A percentile compares a stretch with the other conserved stretches of the same genome.
phyloP scores from a whole-genome alignment of 2,888 invertebrate species.

The Noctua janthe region DNA sequence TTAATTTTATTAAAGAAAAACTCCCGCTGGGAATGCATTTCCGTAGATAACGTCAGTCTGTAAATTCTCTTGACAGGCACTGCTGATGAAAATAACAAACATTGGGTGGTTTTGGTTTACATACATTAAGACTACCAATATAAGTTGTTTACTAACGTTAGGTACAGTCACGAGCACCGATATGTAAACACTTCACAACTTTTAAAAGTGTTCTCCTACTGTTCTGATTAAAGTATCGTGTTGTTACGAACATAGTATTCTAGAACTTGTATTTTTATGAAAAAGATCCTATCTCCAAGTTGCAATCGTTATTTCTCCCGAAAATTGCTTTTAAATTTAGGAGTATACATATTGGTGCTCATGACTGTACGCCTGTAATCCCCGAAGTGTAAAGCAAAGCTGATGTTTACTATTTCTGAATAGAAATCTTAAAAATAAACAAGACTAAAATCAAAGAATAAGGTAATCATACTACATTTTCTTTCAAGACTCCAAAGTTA shows the following conservation, averaged over 20 bases:
- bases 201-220: too few species aligned
- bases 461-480: not conserved
- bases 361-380: not conserved
- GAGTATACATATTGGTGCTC: too few species aligned
- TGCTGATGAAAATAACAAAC: slow-evolving; percentile 28
- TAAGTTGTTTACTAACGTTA: not conserved
- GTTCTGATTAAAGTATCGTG: too few species aligned
- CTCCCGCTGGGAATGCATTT: slow-evolving; percentile 31
- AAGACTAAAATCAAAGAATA: not conserved
- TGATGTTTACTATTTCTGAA: not conserved
- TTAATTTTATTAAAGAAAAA: slow-evolving; percentile 44
- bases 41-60: slow-evolving; percentile 42
- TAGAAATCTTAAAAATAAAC: not conserved
- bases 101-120: slow-evolving; percentile 13
- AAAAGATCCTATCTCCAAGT: too few species aligned
- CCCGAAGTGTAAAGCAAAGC: not conserved
- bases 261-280: too few species aligned
- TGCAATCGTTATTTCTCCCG: too few species aligned
- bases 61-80: slow-evolving; percentile 6
- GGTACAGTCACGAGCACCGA: too few species aligned
- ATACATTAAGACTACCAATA: not conserved
- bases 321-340: too few species aligned
- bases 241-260: too few species aligned
- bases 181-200: too few species aligned
- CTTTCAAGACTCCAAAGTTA: not conserved